These are phyloP conservation scores for Leptopilina clavipes DNA, from an alignment of 1,140 invertebrate species.

Conservation along the genomic window DNA sequence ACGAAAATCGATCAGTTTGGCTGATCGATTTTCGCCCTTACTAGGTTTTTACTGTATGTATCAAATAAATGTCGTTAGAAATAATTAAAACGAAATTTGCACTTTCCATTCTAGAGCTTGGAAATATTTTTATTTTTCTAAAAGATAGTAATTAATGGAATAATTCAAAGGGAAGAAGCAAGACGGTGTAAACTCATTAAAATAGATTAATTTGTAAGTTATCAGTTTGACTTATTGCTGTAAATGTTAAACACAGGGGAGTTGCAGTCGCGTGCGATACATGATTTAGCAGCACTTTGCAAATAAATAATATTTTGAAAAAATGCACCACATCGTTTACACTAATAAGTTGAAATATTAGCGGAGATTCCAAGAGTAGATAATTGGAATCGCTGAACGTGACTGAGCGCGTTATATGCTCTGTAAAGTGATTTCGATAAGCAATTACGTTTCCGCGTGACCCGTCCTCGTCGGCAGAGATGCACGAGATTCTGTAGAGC, in stretches of 20 bases:
- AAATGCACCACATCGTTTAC: neutral
- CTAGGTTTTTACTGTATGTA: no score
- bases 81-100: no score
- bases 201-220: no score
- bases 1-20: no score
- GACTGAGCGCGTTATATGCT: constrained; percentile 20
- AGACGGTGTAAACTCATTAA: no score
- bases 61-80: no score
- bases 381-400: constrained; percentile 21
- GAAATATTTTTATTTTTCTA: no score
- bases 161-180: no score
- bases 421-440: constrained; percentile 27
- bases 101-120: no score
- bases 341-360: constrained; percentile 28
- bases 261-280: neutral
- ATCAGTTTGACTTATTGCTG: neutral
- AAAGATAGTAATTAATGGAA: no score
- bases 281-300: neutral
- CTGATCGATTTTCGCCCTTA: no score
- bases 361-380: neutral
- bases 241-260: neutral
- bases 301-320: neutral
- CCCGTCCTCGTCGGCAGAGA: constrained; percentile 4
- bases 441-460: constrained; percentile 29
- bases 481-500: neutral